Percentiles rank a stretch among this genome's conserved stretches.
These are phyloP conservation scores for Dyspetes luteomarginatus DNA, from an alignment of 2,888 invertebrate species.

Conservation along the genomic window DNA sequence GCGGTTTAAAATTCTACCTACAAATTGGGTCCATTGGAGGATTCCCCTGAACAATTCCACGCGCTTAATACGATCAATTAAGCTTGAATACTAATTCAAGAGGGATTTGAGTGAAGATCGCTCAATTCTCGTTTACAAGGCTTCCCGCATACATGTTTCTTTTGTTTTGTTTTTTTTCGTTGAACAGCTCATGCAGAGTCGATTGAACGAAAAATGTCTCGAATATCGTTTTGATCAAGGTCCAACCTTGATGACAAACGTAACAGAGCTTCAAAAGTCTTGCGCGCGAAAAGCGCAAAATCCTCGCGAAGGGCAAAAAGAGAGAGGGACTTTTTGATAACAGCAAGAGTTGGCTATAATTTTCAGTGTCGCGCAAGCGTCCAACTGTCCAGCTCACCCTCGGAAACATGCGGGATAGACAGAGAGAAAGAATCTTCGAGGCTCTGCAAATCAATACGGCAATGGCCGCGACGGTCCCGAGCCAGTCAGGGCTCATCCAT, in stretches of 20 bases:
- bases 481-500: constrained; percentile 81
- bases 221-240: constrained; percentile 29
- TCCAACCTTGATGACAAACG: neutral
- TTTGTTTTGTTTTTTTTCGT: no score
- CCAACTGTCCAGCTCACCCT: constrained; percentile 4
- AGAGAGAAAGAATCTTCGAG: constrained; percentile 57
- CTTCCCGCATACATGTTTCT: constrained; percentile 25
- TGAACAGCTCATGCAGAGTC: constrained; percentile 26
- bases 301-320: neutral
- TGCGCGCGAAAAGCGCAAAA: neutral
- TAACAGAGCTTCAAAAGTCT: neutral
- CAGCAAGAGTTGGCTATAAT: neutral
- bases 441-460: constrained; percentile 79
- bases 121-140: constrained; percentile 13
- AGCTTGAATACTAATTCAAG: neutral
- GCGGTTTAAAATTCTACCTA: neutral
- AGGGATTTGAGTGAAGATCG: constrained; percentile 10
- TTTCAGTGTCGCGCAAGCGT: constrained; percentile 38
- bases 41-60: neutral
- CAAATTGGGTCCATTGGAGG: neutral
- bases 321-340: neutral
- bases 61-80: neutral
- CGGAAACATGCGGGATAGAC: neutral
- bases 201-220: constrained; percentile 24
- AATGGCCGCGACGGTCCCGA: constrained; percentile 79